A percentile compares a stretch with the other conserved stretches of the same genome.
Conservation (phyloP, 2,113 vertebrate genomes). For the Oncorhynchus nerka region DNA sequence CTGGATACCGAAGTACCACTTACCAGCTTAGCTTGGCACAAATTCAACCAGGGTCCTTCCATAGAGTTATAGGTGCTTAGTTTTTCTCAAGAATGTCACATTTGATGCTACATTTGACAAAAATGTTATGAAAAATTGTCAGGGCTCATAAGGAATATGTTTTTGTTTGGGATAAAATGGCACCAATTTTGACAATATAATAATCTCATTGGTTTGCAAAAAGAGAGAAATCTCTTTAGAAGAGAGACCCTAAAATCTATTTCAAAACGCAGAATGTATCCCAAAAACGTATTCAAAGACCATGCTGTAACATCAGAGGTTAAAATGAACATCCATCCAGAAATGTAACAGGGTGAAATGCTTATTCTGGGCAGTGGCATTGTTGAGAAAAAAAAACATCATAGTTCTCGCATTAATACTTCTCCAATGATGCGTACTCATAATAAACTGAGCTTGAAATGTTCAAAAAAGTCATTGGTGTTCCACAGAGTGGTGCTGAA, state of each 20-base stretch:
- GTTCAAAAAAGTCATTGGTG: neutral
- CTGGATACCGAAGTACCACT: conserved; percentile 17
- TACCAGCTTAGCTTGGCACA: conserved; percentile 31
- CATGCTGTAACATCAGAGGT: too few species aligned
- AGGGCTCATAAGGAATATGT: conserved; percentile 6
- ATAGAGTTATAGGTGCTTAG: conserved; percentile 16
- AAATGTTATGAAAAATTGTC: conserved; percentile 23
- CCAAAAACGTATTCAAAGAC: neutral
- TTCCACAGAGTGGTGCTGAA: neutral
- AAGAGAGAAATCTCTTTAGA: conserved; percentile 11
- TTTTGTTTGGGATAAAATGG: conserved; percentile 33
- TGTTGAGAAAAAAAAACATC: neutral
- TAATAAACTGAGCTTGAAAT: neutral
- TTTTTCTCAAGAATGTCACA: conserved; percentile 38
- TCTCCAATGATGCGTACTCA: neutral
- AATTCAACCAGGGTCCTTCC: conserved; percentile 15
- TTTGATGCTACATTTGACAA: conserved; percentile 56
- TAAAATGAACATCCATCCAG: too few species aligned
- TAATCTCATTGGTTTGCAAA: conserved; percentile 15
- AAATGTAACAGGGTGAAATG: neutral
- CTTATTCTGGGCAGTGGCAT: neutral
- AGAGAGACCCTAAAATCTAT: conserved; percentile 25
- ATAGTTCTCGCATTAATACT: neutral
- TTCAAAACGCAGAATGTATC: conserved; percentile 27
- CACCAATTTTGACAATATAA: conserved; percentile 35